A percentile compares a stretch with the other conserved stretches of the same genome.
phyloP scores from a whole-genome alignment of 2,888 invertebrate genomes.

The Cosmopolites sordidus region DNA sequence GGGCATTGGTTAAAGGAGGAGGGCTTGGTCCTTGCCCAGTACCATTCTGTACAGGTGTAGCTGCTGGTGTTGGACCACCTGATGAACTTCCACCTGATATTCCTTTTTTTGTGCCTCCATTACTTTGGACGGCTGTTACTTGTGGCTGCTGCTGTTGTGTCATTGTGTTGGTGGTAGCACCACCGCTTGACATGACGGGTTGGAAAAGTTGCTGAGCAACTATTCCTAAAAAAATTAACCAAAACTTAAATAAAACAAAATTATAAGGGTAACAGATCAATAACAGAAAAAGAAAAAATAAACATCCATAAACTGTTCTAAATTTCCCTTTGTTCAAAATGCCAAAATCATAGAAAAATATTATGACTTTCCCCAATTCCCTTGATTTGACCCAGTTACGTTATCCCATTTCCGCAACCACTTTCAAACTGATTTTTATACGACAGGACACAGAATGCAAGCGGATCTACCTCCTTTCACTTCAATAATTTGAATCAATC shows the following conservation, averaged over 20 bases:
- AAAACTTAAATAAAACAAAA: no score
- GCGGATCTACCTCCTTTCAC: constrained; percentile 29
- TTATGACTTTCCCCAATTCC: constrained; percentile 11
- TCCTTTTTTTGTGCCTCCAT: constrained; percentile 19
- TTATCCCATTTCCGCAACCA: constrained; percentile 25
- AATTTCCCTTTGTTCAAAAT: no score
- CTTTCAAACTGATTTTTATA: constrained; percentile 25
- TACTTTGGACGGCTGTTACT: constrained; percentile 16
- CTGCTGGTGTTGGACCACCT: constrained; percentile 40
- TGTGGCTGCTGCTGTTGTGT: constrained; percentile 24
- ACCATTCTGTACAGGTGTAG: constrained; percentile 44
- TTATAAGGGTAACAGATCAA: no score
- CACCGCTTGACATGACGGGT: constrained; percentile 22
- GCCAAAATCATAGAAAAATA: no score
- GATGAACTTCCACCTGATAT: constrained; percentile 21
- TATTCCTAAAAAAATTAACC: constrained; percentile 15
- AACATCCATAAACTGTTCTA: no score
- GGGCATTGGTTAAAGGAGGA: constrained; percentile 49
- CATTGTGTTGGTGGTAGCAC: constrained; percentile 17
- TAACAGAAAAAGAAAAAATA: no score
- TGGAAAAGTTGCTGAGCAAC: constrained; percentile 24
- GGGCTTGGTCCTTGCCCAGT: constrained; percentile 43
- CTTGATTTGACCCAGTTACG: constrained; percentile 23
- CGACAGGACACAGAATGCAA: constrained; percentile 17
- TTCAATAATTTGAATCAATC: constrained; percentile 23